Evolutionary conservation across 2,888 invertebrate genomes (phyloP).

Genomic region (Caenorhabditis drosophilae): DNA sequence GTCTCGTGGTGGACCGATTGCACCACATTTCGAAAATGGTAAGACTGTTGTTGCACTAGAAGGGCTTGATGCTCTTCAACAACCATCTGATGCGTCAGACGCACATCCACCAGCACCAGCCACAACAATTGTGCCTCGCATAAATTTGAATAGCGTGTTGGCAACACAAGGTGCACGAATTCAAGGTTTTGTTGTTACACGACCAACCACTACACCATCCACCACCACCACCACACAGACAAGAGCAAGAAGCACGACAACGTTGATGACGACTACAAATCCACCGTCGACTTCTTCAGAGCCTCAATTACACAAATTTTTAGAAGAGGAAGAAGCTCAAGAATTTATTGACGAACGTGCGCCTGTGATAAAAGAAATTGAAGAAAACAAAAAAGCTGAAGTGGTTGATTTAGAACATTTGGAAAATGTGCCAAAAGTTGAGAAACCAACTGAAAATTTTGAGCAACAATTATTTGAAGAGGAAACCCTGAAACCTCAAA

Average conservation of each 20-base stretch:
- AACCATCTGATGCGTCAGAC: too few relatives aligned
- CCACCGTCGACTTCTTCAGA: neutral
- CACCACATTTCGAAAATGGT: too few relatives aligned
- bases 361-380: constrained; percentile 24
- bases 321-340: constrained; percentile 1
- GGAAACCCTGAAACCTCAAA: too few relatives aligned
- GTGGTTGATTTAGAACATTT: constrained; percentile 25
- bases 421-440: constrained; percentile 8
- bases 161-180: constrained; percentile 12
- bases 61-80: constrained; percentile 9
- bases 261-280: constrained; percentile 1
- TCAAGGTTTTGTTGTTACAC: constrained; percentile 33
- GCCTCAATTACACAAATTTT: too few relatives aligned
- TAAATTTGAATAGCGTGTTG: constrained; percentile 1
- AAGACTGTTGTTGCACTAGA: too few relatives aligned
- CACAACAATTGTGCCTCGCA: constrained; percentile 29
- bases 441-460: constrained; percentile 9
- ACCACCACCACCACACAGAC: constrained; percentile 13
- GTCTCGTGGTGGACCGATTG: constrained; percentile 6
- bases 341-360: constrained; percentile 1
- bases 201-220: constrained; percentile 17
- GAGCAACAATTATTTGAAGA: constrained; percentile 21
- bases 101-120: constrained; percentile 32
- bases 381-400: constrained; percentile 16
- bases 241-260: constrained; percentile 8